Percentiles rank a stretch among this genome's conserved stretches.
phyloP scores from a whole-genome alignment of 2,797 vertebrate species.

The Oreochromis mossambicus region DNA sequence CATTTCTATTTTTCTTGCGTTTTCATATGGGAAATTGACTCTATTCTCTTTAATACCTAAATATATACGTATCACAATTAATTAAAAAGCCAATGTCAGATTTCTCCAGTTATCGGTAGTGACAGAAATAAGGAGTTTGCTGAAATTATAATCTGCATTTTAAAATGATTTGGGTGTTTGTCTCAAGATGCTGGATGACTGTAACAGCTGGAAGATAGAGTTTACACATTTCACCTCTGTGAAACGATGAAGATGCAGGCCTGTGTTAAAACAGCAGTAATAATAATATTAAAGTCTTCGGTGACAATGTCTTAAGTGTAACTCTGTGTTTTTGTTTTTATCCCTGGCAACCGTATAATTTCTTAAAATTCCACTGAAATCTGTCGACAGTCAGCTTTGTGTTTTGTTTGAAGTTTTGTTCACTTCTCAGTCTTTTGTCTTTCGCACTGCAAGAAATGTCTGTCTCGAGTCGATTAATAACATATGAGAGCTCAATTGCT shows the following conservation, averaged over 20 bases:
- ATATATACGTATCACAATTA: background rate
- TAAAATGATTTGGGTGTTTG: background rate
- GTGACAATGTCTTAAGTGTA: background rate
- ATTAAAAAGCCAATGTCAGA: background rate
- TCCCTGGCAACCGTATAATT: background rate
- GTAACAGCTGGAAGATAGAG: background rate
- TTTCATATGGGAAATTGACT: background rate
- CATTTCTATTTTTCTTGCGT: background rate
- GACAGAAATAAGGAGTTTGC: background rate
- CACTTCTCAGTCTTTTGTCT: constrained; percentile 25
- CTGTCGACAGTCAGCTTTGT: background rate
- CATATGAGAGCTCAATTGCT: background rate
- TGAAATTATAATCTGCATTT: background rate
- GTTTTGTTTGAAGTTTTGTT: constrained; percentile 24
- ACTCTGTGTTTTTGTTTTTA: background rate
- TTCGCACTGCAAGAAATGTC: constrained; percentile 58
- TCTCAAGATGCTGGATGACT: background rate
- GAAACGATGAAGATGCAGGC: background rate
- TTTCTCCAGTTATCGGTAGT: background rate
- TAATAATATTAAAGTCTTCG: background rate
- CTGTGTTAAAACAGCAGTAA: background rate
- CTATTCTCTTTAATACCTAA: background rate
- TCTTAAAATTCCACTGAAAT: background rate
- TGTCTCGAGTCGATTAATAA: constrained; percentile 2
- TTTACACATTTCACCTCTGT: background rate